These are phyloP conservation scores for Hetaerina titia DNA, from an alignment of 2,888 invertebrate species.

Conservation along the genomic window DNA sequence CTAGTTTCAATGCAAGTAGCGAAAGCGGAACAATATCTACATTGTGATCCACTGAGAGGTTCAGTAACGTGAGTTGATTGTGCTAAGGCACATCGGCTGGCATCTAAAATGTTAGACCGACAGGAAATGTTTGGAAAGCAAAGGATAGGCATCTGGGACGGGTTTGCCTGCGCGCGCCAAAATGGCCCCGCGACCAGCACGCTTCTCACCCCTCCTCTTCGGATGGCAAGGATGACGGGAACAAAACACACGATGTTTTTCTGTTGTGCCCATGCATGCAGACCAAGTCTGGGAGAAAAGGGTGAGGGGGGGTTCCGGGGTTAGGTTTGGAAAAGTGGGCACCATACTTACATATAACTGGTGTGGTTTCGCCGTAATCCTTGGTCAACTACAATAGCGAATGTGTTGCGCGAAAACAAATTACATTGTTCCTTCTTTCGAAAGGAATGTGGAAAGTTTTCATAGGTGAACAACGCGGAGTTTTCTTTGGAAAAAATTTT, in stretches of 20 bases:
- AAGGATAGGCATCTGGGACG: background rate
- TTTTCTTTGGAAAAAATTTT: no score
- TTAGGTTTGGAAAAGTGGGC: background rate
- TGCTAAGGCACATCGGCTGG: no score
- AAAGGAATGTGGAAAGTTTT: no score
- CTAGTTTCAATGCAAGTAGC: no score
- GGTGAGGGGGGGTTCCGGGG: background rate
- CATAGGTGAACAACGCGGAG: no score
- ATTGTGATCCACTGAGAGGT: no score
- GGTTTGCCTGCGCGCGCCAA: background rate
- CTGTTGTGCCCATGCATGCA: background rate
- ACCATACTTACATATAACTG: background rate
- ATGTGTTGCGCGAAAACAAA: background rate
- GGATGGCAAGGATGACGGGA: background rate
- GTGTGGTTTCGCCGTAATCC: background rate
- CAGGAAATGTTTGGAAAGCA: no score
- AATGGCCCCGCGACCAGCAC: constrained; percentile 24
- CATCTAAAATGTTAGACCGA: no score
- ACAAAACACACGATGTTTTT: constrained; percentile 12
- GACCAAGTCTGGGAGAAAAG: background rate
- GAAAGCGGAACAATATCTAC: no score
- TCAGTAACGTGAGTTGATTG: no score
- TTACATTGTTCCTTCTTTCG: no score
- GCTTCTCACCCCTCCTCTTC: background rate
- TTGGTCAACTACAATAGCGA: background rate